Evolutionary conservation across 2,797 vertebrate species (phyloP), one percentile per base, ranked within the genome.

Genomic region (Phylloscopus collybita): DNA sequence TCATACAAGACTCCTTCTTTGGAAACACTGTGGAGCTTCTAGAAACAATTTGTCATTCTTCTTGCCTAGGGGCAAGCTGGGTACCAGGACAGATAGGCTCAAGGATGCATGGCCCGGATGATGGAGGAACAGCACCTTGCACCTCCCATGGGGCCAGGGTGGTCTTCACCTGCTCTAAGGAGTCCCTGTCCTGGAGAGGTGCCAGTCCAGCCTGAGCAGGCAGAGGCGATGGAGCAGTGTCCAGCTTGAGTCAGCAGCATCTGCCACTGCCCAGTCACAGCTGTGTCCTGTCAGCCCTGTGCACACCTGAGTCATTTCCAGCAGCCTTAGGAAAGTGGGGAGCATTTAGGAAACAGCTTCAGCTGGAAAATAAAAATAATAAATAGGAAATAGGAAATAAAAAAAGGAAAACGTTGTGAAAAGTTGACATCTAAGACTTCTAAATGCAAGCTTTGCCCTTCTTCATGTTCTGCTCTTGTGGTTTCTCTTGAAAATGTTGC

Each of bases 161-260:
- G 9, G 34, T 20, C 54, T 80, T 79, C 30, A 9, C 29, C 36
- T 50, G 23, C 49, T 38, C 1, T 2, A 13, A 66, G n/a, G 16
- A 13, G 23, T 7, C 8, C 29, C 12, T 5, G 14, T 42, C 36
- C 50, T 19, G 22, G 30, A 69, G 27, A 20, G 29, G 22, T 61
- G 60, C 54, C 50, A 79, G 54, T n/a, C n/a, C 3, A 4, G 18
- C 13, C 29, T 9, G 44, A 34, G 36, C 36, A 54, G 64, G 71
- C 0, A 0, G 56, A 59, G 65, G 6, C 0, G 2, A 30, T 0
- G 11, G 36, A 59, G 64, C 83, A 84, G 60, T 0, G 0, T 19
- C 34, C 13, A 14, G 9, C 7, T 16, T 45, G 79, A 74, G 71
- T 45, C 57, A 78, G 65, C 13, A 1, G 26, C 50, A 44, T 44